These are phyloP conservation scores for Albula glossodonta DNA, from an alignment of 2,113 vertebrate genomes.

Conservation along the genomic window DNA sequence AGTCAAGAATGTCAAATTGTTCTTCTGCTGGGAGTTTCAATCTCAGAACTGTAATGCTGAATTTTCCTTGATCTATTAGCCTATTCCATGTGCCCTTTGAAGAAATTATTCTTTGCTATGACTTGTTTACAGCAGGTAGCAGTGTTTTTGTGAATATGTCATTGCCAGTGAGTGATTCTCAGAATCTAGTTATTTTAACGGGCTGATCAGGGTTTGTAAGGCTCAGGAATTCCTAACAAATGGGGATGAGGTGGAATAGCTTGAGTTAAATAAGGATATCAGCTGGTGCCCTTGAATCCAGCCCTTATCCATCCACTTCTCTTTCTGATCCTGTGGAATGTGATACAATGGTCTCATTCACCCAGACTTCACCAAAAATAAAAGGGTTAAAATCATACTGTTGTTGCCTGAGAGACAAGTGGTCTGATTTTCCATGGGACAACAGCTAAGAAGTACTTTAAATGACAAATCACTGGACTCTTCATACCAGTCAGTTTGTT, in stretches of 20 bases:
- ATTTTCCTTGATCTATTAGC: no score
- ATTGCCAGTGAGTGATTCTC: neutral
- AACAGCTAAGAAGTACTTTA: neutral
- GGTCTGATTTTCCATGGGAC: neutral
- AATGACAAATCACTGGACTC: neutral
- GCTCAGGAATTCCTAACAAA: conserved; percentile 39
- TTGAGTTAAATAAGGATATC: conserved; percentile 57
- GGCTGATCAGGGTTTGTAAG: neutral
- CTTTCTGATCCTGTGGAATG: conserved; percentile 61
- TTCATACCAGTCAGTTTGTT: neutral
- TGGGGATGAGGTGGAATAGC: conserved; percentile 63
- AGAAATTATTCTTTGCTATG: neutral
- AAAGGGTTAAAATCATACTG: neutral
- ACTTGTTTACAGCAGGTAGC: neutral
- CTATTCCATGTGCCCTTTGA: neutral
- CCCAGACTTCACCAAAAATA: neutral
- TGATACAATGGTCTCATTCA: conserved; percentile 20
- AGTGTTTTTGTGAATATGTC: neutral
- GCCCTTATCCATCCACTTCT: conserved; percentile 49
- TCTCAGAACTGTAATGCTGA: no score
- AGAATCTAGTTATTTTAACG: neutral
- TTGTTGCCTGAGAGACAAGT: neutral
- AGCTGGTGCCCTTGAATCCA: conserved; percentile 55
- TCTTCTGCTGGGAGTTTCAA: no score
- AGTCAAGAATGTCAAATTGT: no score